Base-by-base conservation (phyloP, 2,797 vertebrate genomes). In the Philypnodon macrostomus region DNA sequence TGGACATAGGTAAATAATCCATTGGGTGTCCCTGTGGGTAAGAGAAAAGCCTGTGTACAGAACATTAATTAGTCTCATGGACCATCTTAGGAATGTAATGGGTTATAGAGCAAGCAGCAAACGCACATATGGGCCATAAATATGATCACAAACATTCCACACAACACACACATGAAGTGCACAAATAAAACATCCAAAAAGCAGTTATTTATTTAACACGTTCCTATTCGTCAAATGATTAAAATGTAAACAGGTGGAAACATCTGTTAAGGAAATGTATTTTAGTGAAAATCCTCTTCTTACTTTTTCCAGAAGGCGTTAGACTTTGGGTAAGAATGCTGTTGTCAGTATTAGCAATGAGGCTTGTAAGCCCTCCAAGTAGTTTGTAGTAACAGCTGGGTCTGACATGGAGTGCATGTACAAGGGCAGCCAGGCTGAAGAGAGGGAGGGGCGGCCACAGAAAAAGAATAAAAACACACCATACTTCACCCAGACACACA, bases 341-440 rank as follows among this genome's bases (percentile, higher is more conserved):
- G 87, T 82, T 88, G 88, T 88, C 85, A 79, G 82, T 85, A 79
- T 85, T 88, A 84, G 87, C 86, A 87, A 87, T 85, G 83, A 83
- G 71, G 86, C 83, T 86, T 89, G 84, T 89, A 87, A 84, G 88
- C 79, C 79, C 85, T 88, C 86, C 86, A 88, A 89, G 87, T 88
- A 87, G 90, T 90, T 90, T 88, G 88, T 88, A 88, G 87, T 86
- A 91, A 91, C 90, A 92, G 90, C 90, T 92, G 90, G 89, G 87
- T 78, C 84, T 90, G 90, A 91, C 90, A 90, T 88, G 87, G 87
- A 90, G 90, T 89, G 88, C 89, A 83, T 86, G 84, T 80, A 90
- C 77, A 84, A 85, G 87, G 87, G 86, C 87, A 87, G 84, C 71
- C 73, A 80, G 84, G 81, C 73, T 79, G 83, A 70, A 82, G 77